Conservation (phyloP, 2,888 invertebrate genomes). For the Tenthredo notha region DNA sequence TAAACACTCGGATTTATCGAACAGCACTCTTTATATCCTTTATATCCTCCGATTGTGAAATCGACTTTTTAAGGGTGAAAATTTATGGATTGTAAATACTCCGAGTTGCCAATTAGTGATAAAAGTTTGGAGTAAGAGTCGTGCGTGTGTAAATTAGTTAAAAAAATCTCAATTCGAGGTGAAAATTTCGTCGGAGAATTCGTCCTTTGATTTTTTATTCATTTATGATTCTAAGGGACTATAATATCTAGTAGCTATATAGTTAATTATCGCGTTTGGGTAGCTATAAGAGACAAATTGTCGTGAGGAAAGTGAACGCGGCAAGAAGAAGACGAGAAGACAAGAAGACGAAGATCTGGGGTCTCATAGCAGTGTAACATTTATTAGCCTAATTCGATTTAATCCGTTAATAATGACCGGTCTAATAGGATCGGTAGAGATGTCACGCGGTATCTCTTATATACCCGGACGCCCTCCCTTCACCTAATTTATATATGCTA, state of each 20-base stretch:
- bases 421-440: conserved; percentile 70
- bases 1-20: too few species aligned
- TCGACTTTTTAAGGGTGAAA: too few species aligned
- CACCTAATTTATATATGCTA: conserved; percentile 11
- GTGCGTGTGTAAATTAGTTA: not conserved
- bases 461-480: not conserved
- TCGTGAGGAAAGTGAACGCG: conserved; percentile 67
- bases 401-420: conserved; percentile 73
- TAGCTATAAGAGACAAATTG: conserved; percentile 60
- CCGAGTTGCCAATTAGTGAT: not conserved
- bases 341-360: conserved; percentile 9
- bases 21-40: too few species aligned
- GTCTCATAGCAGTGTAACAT: conserved; percentile 58
- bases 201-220: not conserved
- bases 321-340: not conserved
- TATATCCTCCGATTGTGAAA: too few species aligned
- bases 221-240: not conserved
- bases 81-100: too few species aligned
- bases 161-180: not conserved
- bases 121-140: not conserved
- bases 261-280: conserved; percentile 56
- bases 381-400: conserved; percentile 74
- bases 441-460: conserved; percentile 67
- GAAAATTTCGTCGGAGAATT: not conserved
- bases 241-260: conserved; percentile 45